Conservation (phyloP, 2,797 vertebrate genomes). For the Natrix natrix region DNA sequence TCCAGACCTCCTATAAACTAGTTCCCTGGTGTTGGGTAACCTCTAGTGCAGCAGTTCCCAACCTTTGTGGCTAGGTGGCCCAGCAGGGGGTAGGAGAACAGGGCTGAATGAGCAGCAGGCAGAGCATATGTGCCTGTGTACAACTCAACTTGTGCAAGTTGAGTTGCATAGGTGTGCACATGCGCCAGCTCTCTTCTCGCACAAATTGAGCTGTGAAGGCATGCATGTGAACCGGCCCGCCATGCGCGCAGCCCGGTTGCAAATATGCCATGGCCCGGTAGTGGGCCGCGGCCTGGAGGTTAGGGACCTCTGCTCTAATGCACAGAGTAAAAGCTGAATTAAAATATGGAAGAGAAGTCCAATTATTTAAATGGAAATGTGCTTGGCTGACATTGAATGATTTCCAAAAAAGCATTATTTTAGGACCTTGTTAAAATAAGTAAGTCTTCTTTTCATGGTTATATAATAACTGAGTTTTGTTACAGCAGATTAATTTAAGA, state of each 20-base stretch:
- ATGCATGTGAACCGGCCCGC: not conserved
- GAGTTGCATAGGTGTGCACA: not conserved
- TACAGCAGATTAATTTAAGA: not conserved
- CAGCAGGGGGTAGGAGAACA: not conserved
- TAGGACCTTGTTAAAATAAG: not conserved
- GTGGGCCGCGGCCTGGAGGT: too few species aligned
- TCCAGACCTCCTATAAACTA: not conserved
- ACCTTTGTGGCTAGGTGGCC: not conserved
- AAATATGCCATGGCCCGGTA: not conserved
- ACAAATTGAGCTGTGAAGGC: not conserved
- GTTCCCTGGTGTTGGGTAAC: not conserved
- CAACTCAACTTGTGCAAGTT: too few species aligned
- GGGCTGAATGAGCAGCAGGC: not conserved
- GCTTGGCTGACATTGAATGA: not conserved
- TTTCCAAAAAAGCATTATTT: not conserved
- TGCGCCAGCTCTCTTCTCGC: not conserved
- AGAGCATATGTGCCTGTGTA: not conserved
- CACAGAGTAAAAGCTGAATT: not conserved
- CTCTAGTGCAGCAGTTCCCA: not conserved
- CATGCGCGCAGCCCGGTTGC: accelerated
- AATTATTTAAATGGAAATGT: not conserved
- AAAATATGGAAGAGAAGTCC: not conserved
- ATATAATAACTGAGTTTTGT: not conserved
- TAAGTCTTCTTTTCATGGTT: not conserved
- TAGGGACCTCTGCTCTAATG: not conserved